Conservation (phyloP, 2,797 vertebrate genomes). For the Morelia viridis region DNA sequence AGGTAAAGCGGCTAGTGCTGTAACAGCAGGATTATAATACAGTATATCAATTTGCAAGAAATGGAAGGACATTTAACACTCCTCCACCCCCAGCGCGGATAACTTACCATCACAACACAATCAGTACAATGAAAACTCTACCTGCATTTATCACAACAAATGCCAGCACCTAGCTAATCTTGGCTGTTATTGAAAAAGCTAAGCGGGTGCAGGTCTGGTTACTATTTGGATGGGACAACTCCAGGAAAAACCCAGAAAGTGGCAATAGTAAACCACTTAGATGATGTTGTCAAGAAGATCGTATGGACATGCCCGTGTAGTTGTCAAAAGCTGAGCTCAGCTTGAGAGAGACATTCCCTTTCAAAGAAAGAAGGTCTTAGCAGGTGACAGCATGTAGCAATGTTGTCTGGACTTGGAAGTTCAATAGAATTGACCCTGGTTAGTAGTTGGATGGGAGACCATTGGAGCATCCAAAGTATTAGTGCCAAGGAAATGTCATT, state of each 20-base stretch:
- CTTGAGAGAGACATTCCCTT: background rate
- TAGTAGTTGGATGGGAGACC: background rate
- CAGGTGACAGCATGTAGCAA: background rate
- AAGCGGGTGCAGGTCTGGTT: background rate
- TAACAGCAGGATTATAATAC: rapidly evolving
- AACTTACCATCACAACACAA: conserved; percentile 56
- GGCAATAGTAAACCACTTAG: too few relatives aligned
- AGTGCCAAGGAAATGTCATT: background rate
- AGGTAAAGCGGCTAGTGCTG: background rate
- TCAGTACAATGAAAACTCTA: conserved; percentile 64
- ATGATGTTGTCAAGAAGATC: too few relatives aligned
- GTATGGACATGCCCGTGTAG: too few relatives aligned
- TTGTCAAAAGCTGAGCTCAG: too few relatives aligned
- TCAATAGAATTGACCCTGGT: background rate
- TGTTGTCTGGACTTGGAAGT: background rate
- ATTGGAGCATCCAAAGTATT: background rate
- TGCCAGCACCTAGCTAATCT: background rate
- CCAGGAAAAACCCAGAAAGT: background rate
- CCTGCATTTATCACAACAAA: conserved; percentile 63
- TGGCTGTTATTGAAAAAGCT: background rate
- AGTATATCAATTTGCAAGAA: conserved; percentile 35
- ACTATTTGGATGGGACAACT: background rate
- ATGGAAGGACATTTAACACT: conserved; percentile 38
- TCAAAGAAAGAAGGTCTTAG: background rate
- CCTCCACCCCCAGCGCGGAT: conserved; percentile 56